Evolutionary conservation across 1,140 invertebrate species (phyloP), one percentile per base, ranked within the genome.

Genomic region (Eurosta solidaginis): DNA sequence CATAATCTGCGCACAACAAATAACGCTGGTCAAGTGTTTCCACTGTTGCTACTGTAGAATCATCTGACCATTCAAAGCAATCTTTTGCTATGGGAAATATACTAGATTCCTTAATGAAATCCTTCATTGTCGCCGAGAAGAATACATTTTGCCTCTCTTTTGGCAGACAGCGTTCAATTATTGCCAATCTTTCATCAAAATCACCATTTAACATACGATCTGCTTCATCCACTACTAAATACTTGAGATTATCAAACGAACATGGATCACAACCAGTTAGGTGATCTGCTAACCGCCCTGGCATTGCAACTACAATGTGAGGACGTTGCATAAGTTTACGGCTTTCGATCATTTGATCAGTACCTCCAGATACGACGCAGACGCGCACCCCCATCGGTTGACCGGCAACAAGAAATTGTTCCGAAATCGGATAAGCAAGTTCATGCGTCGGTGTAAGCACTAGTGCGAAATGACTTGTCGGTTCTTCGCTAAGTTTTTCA

Each of bases 101-200:
- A 77, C 85, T 87, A 0, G 84, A 87, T 76, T 91, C 88, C 25
- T 87, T 90, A 0, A 91, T 90, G 79, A 90, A 89, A 86, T 97
- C 94, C 9, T 96, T 98, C 85, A 99, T 96, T n/a, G 98, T 99
- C 1, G 98, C 98, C 77, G 97, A 98, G 84, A 99, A 99, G 29
- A 99, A 90, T 42, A 98, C 89, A 25, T 94, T 97, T 84, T 96
- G 95, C 81, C 94, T 91, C 54, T 93, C 91, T 80, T 92, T 91
- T 0, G 97, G 96, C 52, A 99, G 88, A 9, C 92, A 91, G 78
- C 91, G 88, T 83, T 98, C 93, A 82, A 99, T 97, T 74, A 92
- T 93, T 84, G 94, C 90, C 27, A 99, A 90, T 82, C 96, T 94
- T 42, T 93, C 90, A 89, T 96, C 93, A 88, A 95, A 96, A 54